Evolutionary conservation across 2,888 invertebrate species (phyloP).

Genomic region (Marasmarcha lunaedactyla): DNA sequence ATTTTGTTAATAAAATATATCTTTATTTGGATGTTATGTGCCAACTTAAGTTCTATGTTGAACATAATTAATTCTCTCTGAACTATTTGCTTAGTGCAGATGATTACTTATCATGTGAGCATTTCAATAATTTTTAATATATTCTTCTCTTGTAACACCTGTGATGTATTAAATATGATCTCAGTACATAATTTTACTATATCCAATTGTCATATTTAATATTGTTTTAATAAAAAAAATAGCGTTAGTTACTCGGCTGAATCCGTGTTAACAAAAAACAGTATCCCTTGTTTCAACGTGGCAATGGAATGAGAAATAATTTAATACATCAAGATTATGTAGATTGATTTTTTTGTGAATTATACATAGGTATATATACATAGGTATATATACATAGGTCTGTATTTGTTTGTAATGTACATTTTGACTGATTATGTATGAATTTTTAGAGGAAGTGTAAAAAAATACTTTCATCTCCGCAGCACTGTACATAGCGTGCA

Average conservation of each 20-base stretch:
- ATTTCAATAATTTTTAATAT: conserved; percentile 18
- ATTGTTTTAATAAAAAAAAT: conserved; percentile 40
- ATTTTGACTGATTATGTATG: conserved; percentile 16
- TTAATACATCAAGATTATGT: conserved; percentile 61
- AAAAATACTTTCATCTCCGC: conserved; percentile 17
- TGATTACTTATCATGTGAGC: conserved; percentile 6
- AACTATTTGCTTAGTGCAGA: too few relatives aligned
- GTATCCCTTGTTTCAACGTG: conserved; percentile 38
- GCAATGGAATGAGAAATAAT: conserved; percentile 45
- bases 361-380: too few relatives aligned
- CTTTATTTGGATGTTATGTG: conserved; percentile 27
- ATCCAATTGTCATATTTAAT: conserved; percentile 64
- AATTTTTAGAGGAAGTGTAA: conserved; percentile 4
- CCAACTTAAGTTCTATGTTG: conserved; percentile 12
- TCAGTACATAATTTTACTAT: conserved; percentile 69
- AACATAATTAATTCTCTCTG: too few relatives aligned
- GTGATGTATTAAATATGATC: conserved; percentile 78
- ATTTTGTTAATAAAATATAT: conserved; percentile 34
- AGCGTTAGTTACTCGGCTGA: conserved; percentile 34
- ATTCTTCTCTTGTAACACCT: conserved; percentile 68
- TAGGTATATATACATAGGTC: too few relatives aligned
- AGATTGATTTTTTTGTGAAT: conserved; percentile 17
- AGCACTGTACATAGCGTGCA: conserved; percentile 53
- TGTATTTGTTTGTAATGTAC: conserved; percentile 10
- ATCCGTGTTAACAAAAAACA: conserved; percentile 7